phyloP scores from a whole-genome alignment of 2,113 vertebrate species.

The Pterocles burchelli region DNA sequence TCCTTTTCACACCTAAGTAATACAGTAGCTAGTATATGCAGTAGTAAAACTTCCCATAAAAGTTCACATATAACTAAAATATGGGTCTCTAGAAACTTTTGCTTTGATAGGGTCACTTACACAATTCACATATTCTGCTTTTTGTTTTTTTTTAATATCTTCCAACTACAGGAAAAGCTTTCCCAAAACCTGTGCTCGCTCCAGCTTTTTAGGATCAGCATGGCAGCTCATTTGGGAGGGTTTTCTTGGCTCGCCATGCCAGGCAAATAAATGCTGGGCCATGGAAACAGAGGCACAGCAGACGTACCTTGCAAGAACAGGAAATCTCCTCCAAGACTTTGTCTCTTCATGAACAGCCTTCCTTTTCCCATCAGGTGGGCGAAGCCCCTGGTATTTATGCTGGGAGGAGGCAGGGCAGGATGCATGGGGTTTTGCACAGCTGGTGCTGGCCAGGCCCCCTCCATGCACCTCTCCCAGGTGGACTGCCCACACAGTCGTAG shows the following conservation, averaged over 20 bases:
- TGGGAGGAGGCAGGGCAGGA: rapidly evolving
- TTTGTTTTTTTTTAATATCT: not conserved
- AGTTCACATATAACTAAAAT: not conserved
- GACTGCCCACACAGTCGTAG: rapidly evolving
- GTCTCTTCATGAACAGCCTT: rapidly evolving
- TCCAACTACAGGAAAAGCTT: not conserved
- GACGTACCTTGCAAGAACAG: rapidly evolving
- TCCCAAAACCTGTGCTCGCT: not conserved
- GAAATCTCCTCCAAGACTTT: not conserved
- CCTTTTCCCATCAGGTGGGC: not conserved
- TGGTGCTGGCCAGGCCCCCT: too few species aligned
- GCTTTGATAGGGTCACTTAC: not conserved
- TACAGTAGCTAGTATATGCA: not conserved
- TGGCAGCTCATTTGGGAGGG: rapidly evolving
- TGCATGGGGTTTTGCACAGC: too few species aligned
- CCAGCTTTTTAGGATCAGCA: not conserved
- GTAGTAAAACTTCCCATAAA: not conserved
- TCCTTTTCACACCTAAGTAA: not conserved
- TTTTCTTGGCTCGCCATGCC: not conserved
- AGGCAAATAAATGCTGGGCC: not conserved
- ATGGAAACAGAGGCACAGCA: rapidly evolving
- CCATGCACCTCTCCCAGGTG: not conserved
- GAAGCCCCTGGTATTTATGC: rapidly evolving
- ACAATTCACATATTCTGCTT: not conserved
- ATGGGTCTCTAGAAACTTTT: not conserved